Base-by-base conservation (phyloP, 2,888 invertebrate genomes). In the Matsumyia berberina region DNA sequence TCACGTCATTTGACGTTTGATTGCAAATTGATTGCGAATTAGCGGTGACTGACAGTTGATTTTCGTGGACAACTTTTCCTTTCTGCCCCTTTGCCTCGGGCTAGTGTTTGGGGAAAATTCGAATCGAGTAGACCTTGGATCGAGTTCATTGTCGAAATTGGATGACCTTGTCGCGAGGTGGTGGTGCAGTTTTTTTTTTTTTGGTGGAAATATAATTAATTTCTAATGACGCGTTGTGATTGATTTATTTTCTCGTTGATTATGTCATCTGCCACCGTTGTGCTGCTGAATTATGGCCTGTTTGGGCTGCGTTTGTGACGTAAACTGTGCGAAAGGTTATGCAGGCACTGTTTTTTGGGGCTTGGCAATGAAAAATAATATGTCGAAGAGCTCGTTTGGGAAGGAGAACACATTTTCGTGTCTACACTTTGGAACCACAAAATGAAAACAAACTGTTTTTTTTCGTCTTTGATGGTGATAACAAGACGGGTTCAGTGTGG, bases 61-160 rank as follows among this genome's bases (percentile, higher is more conserved):
- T 35, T 35, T 9, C 9, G 11, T 29, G 15, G 44, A 58, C 39
- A 15, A 31, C 15, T 57, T 57, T 57, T 29, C 55, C 17, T 51
- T 60, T 57, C 2, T 19, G 19, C 12, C 31, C 12, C 8, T 42
- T 1, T 76, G 44, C 37, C 15, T 46, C 3, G 46, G 17, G 6
- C 5, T 15, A 19, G n/a, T 51, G 29, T 9, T 19, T 15, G 33
- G 12, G 44, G 51, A 15, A 24, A 44, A 55, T 12, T n/a, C 11
- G 1, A 11, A 11, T 19, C 29, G 15, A 6, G 39, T 29, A 24
- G 62, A 78, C 83, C 78, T 83, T 83, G 78, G 17, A 6, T 9
- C 11, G 72, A 66, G 82, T 82, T 82, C 82, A 82, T 62, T 73
- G 78, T 51, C 67, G 62, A 62, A 73, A 73, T 83, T 53, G 7